These are phyloP conservation scores for Smittia aterrima DNA, from an alignment of 2,888 invertebrate species.

Conservation along the genomic window DNA sequence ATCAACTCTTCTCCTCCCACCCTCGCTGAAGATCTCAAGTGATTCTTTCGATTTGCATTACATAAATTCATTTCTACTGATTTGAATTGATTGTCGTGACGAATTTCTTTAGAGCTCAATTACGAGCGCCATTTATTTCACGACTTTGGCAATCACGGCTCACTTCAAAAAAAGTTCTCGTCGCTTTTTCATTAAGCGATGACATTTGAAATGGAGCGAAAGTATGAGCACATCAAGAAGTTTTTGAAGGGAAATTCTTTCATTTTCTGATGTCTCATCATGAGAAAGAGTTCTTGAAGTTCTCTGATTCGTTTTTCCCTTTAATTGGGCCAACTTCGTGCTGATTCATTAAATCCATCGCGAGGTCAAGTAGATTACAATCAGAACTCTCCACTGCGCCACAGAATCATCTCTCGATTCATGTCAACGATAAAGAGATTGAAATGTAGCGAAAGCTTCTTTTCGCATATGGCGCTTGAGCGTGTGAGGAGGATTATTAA, in stretches of 20 bases:
- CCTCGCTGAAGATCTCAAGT: neutral
- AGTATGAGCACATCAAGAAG: no score
- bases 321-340: slow-evolving; percentile 29
- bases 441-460: neutral
- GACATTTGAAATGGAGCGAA: no score
- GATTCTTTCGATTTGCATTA: neutral
- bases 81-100: neutral
- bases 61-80: neutral
- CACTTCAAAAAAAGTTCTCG: neutral
- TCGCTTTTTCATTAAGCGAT: neutral
- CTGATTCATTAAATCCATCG: slow-evolving; percentile 26
- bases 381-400: slow-evolving; percentile 7
- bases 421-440: slow-evolving; percentile 8
- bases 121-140: neutral
- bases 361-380: neutral
- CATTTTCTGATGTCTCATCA: neutral
- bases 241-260: neutral
- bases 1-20: neutral
- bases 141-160: neutral
- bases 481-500: neutral
- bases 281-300: slow-evolving; percentile 3
- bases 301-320: neutral
- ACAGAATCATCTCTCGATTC: neutral
- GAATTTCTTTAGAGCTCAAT: neutral
- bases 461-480: neutral